phyloP scores from a whole-genome alignment of 2,113 vertebrate species.

The Sturnus vulgaris region DNA sequence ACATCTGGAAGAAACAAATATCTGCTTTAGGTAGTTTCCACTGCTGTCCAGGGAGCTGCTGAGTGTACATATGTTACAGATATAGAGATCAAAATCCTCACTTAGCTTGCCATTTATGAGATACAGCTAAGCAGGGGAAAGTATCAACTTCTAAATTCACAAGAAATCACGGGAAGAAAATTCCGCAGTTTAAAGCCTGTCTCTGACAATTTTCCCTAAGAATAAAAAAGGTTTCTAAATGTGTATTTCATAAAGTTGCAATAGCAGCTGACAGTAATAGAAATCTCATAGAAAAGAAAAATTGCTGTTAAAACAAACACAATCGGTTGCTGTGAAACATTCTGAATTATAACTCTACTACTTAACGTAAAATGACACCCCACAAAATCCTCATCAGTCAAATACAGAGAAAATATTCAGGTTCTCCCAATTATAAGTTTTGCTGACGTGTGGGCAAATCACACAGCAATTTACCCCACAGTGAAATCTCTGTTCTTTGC shows the following conservation, averaged over 20 bases:
- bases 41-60: background rate
- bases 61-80: background rate
- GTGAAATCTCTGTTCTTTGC: slow-evolving; percentile 56
- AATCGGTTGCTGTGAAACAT: background rate
- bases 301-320: background rate
- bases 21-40: background rate
- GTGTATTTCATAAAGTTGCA: background rate
- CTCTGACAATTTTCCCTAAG: background rate
- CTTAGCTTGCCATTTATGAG: background rate
- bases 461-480: slow-evolving; percentile 22
- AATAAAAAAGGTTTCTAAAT: slow-evolving; percentile 3
- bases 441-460: slow-evolving; percentile 8
- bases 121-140: background rate
- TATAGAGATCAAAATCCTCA: background rate
- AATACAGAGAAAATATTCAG: slow-evolving; percentile 12
- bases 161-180: background rate
- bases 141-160: background rate
- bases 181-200: background rate
- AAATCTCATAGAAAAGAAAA: background rate
- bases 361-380: background rate
- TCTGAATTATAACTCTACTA: background rate
- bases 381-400: background rate
- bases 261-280: background rate
- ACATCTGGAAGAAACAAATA: slow-evolving; percentile 20
- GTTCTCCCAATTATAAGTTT: slow-evolving; percentile 23